Base-by-base conservation (phyloP, 2,113 vertebrate genomes). In the Hydrolagus affinis region DNA sequence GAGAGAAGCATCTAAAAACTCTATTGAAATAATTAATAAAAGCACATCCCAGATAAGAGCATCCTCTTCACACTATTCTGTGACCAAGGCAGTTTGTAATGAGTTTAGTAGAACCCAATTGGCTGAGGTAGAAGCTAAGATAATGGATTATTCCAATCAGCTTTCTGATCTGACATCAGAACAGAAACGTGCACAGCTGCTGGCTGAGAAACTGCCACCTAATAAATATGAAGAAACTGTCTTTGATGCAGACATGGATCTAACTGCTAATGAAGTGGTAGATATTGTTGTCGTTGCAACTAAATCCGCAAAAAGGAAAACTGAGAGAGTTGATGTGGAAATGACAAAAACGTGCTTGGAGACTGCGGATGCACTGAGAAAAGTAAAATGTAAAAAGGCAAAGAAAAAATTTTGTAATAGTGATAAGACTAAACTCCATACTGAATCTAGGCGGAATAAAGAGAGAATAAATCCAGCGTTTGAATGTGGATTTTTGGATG, bases 251-350 rank as follows among this genome's bases (percentile, higher is more conserved):
- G 88, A 90, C 76, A 85, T 0, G 0, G 77, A 87, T 0, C 1
- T 86, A 87, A 85, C 25, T n/a, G 0, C 70, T 10, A 87, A 73
- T 56, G 70, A 73, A 25, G 62, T 73, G 23, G 28, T 70, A 9
- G 76, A 86, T 21, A 72, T 89, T 87, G 68, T 88, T 88, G 56
- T 88, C 71, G 30, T 80, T 70, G 59, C 70, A 30, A 11, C 76
- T 69, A 89, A 88, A 25, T 60, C 70, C 76, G 89, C 89, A 88
- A 88, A 87, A 87, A 68, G 0, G 0, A 17, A 91, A 87, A 85
- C 88, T 3, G 3, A 11, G 76, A 70, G 86, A 85, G 87, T 86
- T 73, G 86, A 80, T 25, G 1, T 62, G 76, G 59, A 80, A 80
- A 25, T 64, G 44, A 44, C 44, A 62, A 57, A 80, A 80, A 64